Conservation (phyloP, 2,888 invertebrate genomes). For the Folsomia manolachei region DNA sequence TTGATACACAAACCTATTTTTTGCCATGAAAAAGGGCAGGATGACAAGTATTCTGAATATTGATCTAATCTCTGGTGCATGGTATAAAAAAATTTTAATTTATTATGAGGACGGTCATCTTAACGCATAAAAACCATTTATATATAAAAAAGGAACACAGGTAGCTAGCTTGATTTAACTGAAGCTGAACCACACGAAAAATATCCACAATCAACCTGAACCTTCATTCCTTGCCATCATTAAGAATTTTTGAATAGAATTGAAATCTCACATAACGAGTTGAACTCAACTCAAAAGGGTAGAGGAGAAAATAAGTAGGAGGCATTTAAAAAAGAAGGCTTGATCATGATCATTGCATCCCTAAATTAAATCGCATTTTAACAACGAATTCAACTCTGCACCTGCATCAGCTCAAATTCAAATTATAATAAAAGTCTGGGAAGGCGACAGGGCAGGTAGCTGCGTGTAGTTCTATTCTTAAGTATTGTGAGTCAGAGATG, state of each 20-base stretch:
- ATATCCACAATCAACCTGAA: too few species aligned
- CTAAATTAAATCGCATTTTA: background rate
- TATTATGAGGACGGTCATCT: background rate
- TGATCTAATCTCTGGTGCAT: background rate
- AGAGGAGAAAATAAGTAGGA: too few species aligned
- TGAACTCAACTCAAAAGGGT: background rate
- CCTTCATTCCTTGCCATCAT: background rate
- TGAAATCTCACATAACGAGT: background rate
- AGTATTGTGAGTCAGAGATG: too few species aligned
- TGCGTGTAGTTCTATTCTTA: background rate
- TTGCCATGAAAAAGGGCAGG: background rate
- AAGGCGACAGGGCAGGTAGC: background rate
- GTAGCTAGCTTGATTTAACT: background rate
- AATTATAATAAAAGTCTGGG: constrained; percentile 12
- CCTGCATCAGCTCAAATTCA: constrained; percentile 3
- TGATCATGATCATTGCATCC: constrained; percentile 6
- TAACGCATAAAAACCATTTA: background rate
- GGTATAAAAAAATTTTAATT: background rate
- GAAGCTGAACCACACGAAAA: background rate
- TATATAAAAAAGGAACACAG: background rate
- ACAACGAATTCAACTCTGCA: background rate
- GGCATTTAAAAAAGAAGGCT: background rate
- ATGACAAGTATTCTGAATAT: background rate
- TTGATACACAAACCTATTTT: background rate
- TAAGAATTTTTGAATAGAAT: background rate